Percentiles rank a stretch among this genome's conserved stretches.
phyloP scores from a whole-genome alignment of 2,888 invertebrate genomes.

The Eristalinus sepulchralis region DNA sequence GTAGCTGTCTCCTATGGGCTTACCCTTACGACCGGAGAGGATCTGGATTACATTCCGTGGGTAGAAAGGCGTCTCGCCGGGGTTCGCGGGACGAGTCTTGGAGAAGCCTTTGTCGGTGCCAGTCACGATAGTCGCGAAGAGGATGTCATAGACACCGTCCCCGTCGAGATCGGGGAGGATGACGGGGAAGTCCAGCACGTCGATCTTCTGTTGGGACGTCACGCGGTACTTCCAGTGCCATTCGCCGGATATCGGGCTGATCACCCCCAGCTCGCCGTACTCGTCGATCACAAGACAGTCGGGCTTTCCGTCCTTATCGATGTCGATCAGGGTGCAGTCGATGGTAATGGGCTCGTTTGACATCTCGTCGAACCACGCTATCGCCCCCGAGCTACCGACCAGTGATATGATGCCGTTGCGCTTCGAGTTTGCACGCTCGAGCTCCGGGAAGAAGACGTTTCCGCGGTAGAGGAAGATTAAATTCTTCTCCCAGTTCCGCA shows the following conservation, averaged over 20 bases:
- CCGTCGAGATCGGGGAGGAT: slow-evolving; percentile 87
- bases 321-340: slow-evolving; percentile 88
- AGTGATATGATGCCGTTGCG: slow-evolving; percentile 86
- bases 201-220: slow-evolving; percentile 80
- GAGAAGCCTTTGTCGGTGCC: slow-evolving; percentile 62
- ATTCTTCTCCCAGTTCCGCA: slow-evolving; percentile 85
- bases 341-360: slow-evolving; percentile 86
- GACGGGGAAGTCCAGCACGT: slow-evolving; percentile 86
- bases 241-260: slow-evolving; percentile 84
- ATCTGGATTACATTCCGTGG: slow-evolving; percentile 85
- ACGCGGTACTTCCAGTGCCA: slow-evolving; percentile 82
- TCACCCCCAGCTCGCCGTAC: slow-evolving; percentile 84
- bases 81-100: slow-evolving; percentile 47
- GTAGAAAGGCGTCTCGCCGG: slow-evolving; percentile 78
- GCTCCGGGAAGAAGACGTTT: slow-evolving; percentile 84
- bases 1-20: slow-evolving; percentile 85
- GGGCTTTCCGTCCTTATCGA: slow-evolving; percentile 86
- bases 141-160: slow-evolving; percentile 87
- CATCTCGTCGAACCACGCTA: slow-evolving; percentile 88
- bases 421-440: slow-evolving; percentile 80
- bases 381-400: slow-evolving; percentile 86
- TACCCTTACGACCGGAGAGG: slow-evolving; percentile 87
- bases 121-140: slow-evolving; percentile 82
- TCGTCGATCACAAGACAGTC: slow-evolving; percentile 90
- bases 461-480: slow-evolving; percentile 88